These are phyloP conservation scores for Ardeotis arabs DNA, from an alignment of 2,113 vertebrate species.

Conservation along the genomic window DNA sequence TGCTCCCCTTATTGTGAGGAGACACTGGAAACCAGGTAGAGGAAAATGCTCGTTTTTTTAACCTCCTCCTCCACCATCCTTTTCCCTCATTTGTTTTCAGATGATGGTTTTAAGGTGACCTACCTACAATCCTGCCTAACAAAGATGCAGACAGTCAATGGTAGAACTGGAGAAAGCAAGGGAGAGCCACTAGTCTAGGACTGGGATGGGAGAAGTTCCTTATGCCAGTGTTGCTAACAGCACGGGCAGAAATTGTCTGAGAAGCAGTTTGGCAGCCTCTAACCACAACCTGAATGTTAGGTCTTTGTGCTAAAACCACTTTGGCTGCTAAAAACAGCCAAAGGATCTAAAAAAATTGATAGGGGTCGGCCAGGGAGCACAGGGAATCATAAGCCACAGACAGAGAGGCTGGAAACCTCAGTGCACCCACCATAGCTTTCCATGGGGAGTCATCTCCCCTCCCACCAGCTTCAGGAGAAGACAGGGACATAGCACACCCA, in stretches of 20 bases:
- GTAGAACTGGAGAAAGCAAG: background rate
- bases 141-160: background rate
- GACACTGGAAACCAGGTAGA: background rate
- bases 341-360: background rate
- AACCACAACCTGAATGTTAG: background rate
- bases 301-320: background rate
- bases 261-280: background rate
- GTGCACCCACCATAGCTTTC: fast-evolving
- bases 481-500: fast-evolving
- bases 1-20: background rate
- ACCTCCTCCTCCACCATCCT: background rate
- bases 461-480: background rate
- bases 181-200: background rate
- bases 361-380: background rate
- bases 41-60: background rate
- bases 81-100: background rate
- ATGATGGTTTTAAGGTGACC: background rate
- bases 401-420: background rate
- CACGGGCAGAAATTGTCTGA: background rate
- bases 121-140: background rate
- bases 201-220: background rate
- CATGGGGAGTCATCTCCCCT: background rate
- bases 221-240: background rate
- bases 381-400: fast-evolving
- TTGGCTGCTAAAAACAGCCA: background rate